phyloP scores from a whole-genome alignment of 2,797 vertebrate genomes.

The Sebastiscus albofasciatus region DNA sequence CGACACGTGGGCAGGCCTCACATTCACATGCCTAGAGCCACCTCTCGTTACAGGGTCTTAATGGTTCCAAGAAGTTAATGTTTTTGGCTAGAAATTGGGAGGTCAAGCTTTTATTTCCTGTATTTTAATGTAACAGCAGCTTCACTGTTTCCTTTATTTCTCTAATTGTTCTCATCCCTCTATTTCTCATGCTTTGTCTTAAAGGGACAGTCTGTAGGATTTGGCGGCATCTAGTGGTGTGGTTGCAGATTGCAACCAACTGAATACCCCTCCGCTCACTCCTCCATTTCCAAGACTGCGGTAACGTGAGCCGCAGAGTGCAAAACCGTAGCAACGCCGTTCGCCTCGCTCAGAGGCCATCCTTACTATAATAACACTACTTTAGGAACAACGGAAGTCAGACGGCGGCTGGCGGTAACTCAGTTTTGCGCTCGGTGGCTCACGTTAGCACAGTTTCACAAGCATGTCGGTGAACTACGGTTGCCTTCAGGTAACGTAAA shows the following conservation, averaged over 20 bases:
- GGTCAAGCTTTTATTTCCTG: neutral
- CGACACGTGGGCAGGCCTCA: slow-evolving; percentile 16
- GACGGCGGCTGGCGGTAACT: accelerated
- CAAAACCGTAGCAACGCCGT: too few species aligned
- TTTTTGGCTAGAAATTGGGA: neutral
- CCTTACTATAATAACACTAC: neutral
- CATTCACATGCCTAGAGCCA: slow-evolving; percentile 1
- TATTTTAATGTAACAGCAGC: neutral
- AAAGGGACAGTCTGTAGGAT: neutral
- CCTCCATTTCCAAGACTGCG: accelerated
- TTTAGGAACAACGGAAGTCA: neutral
- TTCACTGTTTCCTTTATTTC: neutral
- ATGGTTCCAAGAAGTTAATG: too few species aligned
- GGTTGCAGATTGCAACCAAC: too few species aligned
- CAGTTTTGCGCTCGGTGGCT: neutral
- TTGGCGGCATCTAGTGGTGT: too few species aligned
- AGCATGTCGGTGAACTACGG: too few species aligned
- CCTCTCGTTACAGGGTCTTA: neutral
- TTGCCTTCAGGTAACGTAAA: too few species aligned
- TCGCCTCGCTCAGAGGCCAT: too few species aligned
- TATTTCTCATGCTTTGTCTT: neutral
- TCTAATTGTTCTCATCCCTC: neutral
- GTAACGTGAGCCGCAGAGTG: too few species aligned
- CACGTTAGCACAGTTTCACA: neutral
- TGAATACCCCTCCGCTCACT: accelerated